Percentiles rank a stretch among this genome's conserved stretches.
Conservation (phyloP, 2,797 vertebrate genomes). For the Enteromius afrohamiltoni region DNA sequence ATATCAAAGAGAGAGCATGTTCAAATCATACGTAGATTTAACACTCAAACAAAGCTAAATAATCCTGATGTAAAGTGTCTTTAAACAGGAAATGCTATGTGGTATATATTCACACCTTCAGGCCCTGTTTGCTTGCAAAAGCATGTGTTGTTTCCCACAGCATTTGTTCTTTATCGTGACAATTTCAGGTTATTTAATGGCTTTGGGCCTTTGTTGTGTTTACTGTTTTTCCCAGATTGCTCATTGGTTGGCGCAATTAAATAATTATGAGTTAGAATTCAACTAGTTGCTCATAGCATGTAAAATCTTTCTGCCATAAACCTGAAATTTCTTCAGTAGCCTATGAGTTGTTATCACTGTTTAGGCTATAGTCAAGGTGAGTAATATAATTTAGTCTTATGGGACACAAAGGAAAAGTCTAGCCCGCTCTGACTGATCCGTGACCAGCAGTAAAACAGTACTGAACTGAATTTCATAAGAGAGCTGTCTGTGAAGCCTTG, state of each 20-base stretch:
- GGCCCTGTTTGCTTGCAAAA: background rate
- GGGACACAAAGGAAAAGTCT: background rate
- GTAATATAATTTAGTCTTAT: background rate
- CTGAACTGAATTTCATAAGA: background rate
- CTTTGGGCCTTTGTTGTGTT: background rate
- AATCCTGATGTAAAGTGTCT: background rate
- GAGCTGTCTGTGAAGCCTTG: slow-evolving; percentile 24
- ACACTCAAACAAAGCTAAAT: background rate
- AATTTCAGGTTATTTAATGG: too few relatives aligned
- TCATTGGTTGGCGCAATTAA: background rate
- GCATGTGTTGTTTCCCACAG: background rate
- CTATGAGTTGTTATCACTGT: background rate
- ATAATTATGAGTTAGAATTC: background rate
- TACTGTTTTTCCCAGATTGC: background rate
- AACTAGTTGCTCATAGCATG: background rate
- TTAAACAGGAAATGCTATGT: slow-evolving; percentile 1
- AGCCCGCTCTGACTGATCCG: background rate
- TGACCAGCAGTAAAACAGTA: background rate
- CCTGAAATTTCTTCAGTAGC: background rate
- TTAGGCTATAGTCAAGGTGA: slow-evolving; percentile 10
- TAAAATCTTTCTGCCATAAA: background rate
- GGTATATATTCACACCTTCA: slow-evolving; percentile 24
- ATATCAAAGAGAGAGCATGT: too few relatives aligned
- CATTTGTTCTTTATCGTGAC: background rate
- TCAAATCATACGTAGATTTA: background rate